These are phyloP conservation scores for Hirtodrosophila cameraria DNA, from an alignment of 2,888 invertebrate species.

Conservation along the genomic window DNA sequence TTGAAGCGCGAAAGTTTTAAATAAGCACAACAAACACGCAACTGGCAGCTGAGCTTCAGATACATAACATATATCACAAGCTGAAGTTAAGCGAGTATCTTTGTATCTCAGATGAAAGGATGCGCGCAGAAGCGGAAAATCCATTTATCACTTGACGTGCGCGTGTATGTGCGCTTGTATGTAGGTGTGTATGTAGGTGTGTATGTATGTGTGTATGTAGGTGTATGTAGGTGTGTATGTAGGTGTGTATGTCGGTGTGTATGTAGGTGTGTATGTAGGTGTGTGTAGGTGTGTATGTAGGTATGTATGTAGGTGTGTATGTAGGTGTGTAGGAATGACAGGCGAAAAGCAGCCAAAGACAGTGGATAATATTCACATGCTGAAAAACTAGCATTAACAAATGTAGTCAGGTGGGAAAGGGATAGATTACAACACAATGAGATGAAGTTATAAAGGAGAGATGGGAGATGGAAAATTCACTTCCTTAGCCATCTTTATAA, in stretches of 20 bases:
- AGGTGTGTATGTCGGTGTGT: conserved; percentile 9
- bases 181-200: background rate
- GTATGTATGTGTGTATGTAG: background rate
- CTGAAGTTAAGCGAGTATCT: conserved; percentile 24
- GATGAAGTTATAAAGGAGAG: too few species aligned
- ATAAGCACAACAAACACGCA: background rate
- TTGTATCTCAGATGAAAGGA: conserved; percentile 3
- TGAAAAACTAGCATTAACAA: conserved; percentile 38
- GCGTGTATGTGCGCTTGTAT: conserved; percentile 8
- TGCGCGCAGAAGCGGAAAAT: conserved; percentile 58
- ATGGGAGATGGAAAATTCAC: too few species aligned
- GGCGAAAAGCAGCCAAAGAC: conserved; percentile 44
- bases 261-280: background rate
- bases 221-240: background rate
- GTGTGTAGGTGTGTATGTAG: background rate
- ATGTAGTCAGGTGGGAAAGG: conserved; percentile 24
- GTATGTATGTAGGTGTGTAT: too few species aligned
- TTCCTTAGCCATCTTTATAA: too few species aligned
- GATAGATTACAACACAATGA: background rate
- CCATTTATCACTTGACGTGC: conserved; percentile 62
- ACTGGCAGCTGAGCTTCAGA: conserved; percentile 5
- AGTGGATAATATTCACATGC: conserved; percentile 53
- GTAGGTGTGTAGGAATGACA: conserved; percentile 9
- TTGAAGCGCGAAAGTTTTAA: conserved; percentile 8
- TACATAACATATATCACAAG: conserved; percentile 21